Evolutionary conservation across 30 jellyfish, hydroid and myxozoan species (phyloP), one percentile per base, ranked within the genome.

Genomic region (Nemopilema nomurai): DNA sequence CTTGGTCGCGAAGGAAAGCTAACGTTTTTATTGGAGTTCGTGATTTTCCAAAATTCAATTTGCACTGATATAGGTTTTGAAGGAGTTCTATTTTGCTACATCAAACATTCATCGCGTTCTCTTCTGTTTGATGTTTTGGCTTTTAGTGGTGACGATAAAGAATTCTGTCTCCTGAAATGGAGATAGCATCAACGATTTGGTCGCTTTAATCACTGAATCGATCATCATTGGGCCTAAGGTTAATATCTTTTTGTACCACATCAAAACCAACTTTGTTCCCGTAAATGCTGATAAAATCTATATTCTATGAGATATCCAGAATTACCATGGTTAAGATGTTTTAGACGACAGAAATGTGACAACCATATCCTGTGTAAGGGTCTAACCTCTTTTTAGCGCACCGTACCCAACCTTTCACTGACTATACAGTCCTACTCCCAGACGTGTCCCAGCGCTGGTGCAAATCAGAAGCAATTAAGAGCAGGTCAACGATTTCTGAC

Each of bases 171-270:
- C 87, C 69, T 51, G 25, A 57, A 77, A 57, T 18, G 7, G 32
- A 25, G 87, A 77, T 77, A 77, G 51, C 33, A 29, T 24, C 75
- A 18, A 49, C 31, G 32, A 49, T 31, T 23, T 26, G 66, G 76
- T 21, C 19, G 69, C 27, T 17, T 67, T 63, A 51, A 76, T 76
- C 74, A 76, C 51, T 7, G 67, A 8, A 26, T 25, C 41, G 50
- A 62, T 77, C 51, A 77, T 32, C 69, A 25, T 21, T 19, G 16
- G 67, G 77, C 66, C 67, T 18, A 77, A 57, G 78, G 78, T 63
- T 30, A 28, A 62, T 57, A 16, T 66, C 78, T 77, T 24, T 77
- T 75, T 63, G 24, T 18, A 76, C 86, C 86, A 76, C 76, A 76
- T 51, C 74, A 51, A 53, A 76, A 76, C 74, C 74, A 17, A 53